Conservation (phyloP, 2,888 invertebrate species). For the Eristalinus aeneus region DNA sequence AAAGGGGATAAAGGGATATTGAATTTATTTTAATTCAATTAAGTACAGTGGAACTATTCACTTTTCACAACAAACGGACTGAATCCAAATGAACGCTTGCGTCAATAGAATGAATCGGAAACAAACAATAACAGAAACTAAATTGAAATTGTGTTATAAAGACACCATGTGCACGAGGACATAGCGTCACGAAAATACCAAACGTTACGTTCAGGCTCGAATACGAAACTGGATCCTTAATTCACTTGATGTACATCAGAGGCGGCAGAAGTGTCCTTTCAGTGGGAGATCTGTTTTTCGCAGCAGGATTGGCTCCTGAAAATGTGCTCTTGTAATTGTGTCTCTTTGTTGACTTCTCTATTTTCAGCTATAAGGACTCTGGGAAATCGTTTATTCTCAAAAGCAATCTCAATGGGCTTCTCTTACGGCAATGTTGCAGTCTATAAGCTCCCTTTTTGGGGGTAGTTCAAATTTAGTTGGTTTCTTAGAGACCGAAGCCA, state of each 20-base stretch:
- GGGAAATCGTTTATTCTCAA: background rate
- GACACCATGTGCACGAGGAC: constrained; percentile 54
- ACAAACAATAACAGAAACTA: constrained; percentile 16
- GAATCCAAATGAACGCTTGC: background rate
- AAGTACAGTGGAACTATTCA: background rate
- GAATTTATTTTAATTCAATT: constrained; percentile 4
- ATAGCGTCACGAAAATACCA: constrained; percentile 76
- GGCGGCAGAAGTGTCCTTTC: constrained; percentile 59
- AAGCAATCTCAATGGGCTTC: constrained; percentile 26
- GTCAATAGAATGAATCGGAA: constrained; percentile 6
- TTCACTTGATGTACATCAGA: constrained; percentile 61
- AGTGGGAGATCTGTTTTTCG: constrained; percentile 19
- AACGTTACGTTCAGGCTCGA: constrained; percentile 81
- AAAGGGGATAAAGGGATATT: background rate
- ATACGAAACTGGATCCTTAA: constrained; percentile 79
- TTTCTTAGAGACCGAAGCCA: constrained; percentile 6
- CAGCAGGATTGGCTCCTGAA: constrained; percentile 1
- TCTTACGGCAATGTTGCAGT: background rate
- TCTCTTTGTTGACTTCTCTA: constrained; percentile 37
- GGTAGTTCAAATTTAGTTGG: background rate
- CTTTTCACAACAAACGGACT: background rate
- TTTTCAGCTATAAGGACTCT: constrained; percentile 55
- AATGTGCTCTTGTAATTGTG: constrained; percentile 13
- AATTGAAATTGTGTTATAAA: constrained; percentile 34
- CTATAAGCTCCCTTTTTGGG: background rate